A percentile compares a stretch with the other conserved stretches of the same genome.
These are phyloP conservation scores for Smutsia temminckii DNA, from an alignment of 2,797 vertebrate genomes.

Conservation along the genomic window DNA sequence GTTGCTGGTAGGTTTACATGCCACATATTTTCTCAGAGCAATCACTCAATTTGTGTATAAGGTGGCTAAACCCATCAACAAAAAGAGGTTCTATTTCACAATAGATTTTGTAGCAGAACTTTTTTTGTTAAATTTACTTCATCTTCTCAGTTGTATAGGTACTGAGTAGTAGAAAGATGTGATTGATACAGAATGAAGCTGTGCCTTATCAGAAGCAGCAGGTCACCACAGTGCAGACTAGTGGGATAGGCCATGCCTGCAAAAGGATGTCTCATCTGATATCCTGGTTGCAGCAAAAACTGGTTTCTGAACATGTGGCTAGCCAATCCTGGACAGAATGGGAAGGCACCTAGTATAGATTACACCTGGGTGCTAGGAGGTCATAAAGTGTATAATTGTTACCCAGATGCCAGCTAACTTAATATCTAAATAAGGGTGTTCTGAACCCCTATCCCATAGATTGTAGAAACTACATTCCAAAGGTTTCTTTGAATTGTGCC, in stretches of 20 bases:
- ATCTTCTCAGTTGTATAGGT: not conserved
- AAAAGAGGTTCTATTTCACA: slow-evolving; percentile 37
- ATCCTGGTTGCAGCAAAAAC: not conserved
- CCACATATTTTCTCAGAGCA: not conserved
- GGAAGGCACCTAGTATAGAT: not conserved
- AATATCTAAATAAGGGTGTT: not conserved
- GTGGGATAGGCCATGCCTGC: not conserved
- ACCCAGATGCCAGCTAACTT: not conserved
- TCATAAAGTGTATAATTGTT: not conserved
- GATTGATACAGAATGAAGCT: not conserved
- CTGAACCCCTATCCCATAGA: not conserved
- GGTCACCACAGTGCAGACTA: not conserved
- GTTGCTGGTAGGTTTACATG: not conserved
- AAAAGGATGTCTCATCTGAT: not conserved
- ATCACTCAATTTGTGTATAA: slow-evolving; percentile 2
- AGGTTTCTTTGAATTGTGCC: not conserved
- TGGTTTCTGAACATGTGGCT: not conserved
- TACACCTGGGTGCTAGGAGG: not conserved
- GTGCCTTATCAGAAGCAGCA: not conserved
- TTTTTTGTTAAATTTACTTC: slow-evolving; percentile 1
- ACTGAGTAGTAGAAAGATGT: not conserved
- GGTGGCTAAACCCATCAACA: not conserved
- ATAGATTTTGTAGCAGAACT: not conserved
- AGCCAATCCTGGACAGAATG: not conserved
- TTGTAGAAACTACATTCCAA: not conserved